These are phyloP conservation scores for Buceros bicornis DNA, from an alignment of 2,797 vertebrate genomes.

Conservation along the genomic window DNA sequence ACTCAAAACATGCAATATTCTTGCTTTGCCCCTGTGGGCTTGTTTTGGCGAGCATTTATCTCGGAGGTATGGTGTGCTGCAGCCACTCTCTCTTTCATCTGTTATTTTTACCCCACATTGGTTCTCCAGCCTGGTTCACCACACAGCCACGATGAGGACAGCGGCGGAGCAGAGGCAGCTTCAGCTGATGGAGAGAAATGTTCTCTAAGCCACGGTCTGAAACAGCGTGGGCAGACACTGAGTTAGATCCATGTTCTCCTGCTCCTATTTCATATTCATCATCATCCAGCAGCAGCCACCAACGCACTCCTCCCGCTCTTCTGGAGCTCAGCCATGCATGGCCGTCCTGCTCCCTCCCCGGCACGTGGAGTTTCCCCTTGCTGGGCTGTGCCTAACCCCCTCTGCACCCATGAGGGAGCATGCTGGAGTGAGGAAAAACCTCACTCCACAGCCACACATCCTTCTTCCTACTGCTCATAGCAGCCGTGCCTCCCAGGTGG, in stretches of 20 bases:
- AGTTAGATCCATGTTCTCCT: constrained; percentile 37
- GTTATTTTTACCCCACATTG: background rate
- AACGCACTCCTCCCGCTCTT: background rate
- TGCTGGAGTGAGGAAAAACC: background rate
- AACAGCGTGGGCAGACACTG: constrained; percentile 1
- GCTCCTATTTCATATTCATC: constrained; percentile 45
- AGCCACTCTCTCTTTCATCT: background rate
- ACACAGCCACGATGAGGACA: background rate
- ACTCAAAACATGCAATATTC: background rate
- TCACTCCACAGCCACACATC: accelerated
- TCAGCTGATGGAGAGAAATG: constrained; percentile 17
- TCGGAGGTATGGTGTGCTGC: accelerated
- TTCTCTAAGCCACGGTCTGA: constrained; percentile 7
- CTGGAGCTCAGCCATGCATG: background rate
- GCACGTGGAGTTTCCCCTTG: background rate
- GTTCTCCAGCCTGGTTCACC: background rate
- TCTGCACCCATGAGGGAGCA: background rate
- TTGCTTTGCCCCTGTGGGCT: background rate
- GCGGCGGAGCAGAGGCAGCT: background rate
- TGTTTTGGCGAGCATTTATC: background rate
- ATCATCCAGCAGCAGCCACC: constrained; percentile 44
- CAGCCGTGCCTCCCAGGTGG: accelerated
- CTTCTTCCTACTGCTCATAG: no score
- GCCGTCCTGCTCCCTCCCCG: background rate
- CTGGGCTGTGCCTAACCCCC: background rate